Evolutionary conservation across 2,113 vertebrate genomes (phyloP).

Genomic region (Anguilla rostrata): DNA sequence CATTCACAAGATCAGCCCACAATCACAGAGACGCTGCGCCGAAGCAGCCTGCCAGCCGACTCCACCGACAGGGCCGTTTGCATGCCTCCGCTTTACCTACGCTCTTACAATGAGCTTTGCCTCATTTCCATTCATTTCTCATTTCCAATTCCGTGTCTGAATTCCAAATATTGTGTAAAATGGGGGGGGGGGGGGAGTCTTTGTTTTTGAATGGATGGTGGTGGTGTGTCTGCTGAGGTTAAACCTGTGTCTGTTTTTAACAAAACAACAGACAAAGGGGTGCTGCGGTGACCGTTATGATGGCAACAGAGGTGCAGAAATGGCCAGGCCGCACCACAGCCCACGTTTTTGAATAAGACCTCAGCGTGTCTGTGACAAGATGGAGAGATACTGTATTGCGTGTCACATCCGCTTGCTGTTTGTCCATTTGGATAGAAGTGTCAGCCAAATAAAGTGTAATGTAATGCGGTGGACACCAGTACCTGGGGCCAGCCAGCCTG

Average conservation of each 20-base stretch:
- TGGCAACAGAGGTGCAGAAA: too few species aligned
- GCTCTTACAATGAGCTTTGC: not conserved
- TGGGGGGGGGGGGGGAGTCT: too few species aligned
- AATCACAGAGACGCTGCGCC: not conserved
- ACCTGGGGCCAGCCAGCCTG: not conserved
- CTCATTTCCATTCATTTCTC: not conserved
- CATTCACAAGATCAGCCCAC: not conserved
- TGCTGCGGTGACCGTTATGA: too few species aligned
- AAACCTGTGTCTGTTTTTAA: too few species aligned
- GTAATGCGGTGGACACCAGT: not conserved
- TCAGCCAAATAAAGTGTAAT: too few species aligned
- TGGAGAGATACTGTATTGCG: not conserved
- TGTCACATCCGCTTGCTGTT: too few species aligned
- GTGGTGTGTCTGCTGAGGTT: too few species aligned
- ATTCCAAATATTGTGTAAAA: too few species aligned
- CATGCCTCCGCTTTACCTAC: not conserved
- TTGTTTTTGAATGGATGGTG: too few species aligned
- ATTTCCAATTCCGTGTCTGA: not conserved
- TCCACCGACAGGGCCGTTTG: not conserved
- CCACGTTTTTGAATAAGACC: not conserved
- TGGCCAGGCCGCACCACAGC: not conserved
- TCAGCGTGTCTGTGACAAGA: not conserved
- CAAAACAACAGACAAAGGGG: too few species aligned
- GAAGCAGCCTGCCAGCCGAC: not conserved
- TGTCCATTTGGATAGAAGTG: not conserved